Conservation (phyloP, 2,113 vertebrate genomes). For the Nibea coibor region DNA sequence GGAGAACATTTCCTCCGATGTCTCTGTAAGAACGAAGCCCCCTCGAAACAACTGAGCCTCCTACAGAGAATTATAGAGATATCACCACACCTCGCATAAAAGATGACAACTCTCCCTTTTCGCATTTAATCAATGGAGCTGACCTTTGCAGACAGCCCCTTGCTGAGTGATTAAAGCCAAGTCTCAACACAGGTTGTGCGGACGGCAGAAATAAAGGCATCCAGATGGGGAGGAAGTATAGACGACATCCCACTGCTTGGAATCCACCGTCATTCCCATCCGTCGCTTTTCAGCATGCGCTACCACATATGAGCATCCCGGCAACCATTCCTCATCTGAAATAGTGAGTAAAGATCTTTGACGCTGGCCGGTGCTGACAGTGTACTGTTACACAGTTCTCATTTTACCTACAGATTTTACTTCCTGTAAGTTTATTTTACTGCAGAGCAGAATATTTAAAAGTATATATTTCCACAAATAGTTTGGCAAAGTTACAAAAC, state of each 20-base stretch:
- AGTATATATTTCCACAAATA: not conserved
- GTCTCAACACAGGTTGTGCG: slow-evolving; percentile 63
- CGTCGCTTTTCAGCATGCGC: slow-evolving; percentile 23
- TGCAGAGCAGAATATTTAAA: too few species aligned
- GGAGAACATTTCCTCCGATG: slow-evolving; percentile 25
- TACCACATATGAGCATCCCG: slow-evolving; percentile 16
- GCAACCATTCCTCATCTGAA: slow-evolving; percentile 40
- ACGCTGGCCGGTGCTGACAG: slow-evolving; percentile 5
- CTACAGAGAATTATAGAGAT: slow-evolving; percentile 72
- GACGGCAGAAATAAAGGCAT: slow-evolving; percentile 61
- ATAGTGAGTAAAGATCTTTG: not conserved
- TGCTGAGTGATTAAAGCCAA: slow-evolving; percentile 84
- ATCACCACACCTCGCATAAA: slow-evolving; percentile 72
- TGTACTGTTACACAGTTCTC: not conserved
- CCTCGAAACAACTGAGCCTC: slow-evolving; percentile 47
- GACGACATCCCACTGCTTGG: slow-evolving; percentile 44
- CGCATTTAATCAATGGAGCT: slow-evolving; percentile 79
- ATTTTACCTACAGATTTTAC: not conserved
- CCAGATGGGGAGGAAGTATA: slow-evolving; percentile 62
- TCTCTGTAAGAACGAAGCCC: not conserved
- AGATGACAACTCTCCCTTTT: slow-evolving; percentile 78
- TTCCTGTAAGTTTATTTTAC: too few species aligned
- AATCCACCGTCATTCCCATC: slow-evolving; percentile 53
- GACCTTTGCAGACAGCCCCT: slow-evolving; percentile 82
- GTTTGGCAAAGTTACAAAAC: not conserved